Evolutionary conservation across 2,888 invertebrate species (phyloP).

Genomic region (Mayetiola destructor): DNA sequence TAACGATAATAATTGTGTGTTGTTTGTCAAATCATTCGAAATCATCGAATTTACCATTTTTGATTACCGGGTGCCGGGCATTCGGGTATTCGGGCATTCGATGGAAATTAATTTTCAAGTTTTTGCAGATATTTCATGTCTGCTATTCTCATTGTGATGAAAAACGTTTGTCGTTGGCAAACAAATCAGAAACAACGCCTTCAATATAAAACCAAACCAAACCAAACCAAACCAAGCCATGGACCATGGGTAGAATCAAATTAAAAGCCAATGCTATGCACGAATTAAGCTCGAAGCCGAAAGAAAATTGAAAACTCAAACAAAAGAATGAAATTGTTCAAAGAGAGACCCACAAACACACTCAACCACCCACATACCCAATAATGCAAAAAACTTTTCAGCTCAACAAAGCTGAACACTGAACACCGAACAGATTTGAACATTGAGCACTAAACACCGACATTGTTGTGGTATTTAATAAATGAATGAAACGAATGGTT

Average conservation of each 20-base stretch:
- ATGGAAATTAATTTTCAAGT: background rate
- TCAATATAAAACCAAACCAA: background rate
- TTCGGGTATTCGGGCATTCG: background rate
- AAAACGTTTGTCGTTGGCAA: background rate
- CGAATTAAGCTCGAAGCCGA: background rate
- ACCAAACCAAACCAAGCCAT: background rate
- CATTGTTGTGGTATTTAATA: background rate
- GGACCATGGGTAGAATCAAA: background rate
- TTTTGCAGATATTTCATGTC: background rate
- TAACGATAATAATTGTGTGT: background rate
- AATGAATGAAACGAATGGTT: no score
- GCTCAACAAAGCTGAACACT: background rate
- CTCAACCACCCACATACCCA: background rate
- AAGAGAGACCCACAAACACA: background rate
- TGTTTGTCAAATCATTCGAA: background rate
- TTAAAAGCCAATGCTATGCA: background rate
- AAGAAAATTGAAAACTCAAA: background rate
- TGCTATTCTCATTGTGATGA: background rate
- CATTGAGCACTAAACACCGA: background rate
- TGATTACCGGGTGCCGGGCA: background rate
- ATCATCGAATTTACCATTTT: background rate
- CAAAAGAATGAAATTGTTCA: background rate
- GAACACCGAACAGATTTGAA: no score
- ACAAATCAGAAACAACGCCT: background rate
- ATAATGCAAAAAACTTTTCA: background rate